Evolutionary conservation across 2,888 invertebrate genomes (phyloP), one percentile per base, ranked within the genome.

Genomic region (Tetragonisca angustula): DNA sequence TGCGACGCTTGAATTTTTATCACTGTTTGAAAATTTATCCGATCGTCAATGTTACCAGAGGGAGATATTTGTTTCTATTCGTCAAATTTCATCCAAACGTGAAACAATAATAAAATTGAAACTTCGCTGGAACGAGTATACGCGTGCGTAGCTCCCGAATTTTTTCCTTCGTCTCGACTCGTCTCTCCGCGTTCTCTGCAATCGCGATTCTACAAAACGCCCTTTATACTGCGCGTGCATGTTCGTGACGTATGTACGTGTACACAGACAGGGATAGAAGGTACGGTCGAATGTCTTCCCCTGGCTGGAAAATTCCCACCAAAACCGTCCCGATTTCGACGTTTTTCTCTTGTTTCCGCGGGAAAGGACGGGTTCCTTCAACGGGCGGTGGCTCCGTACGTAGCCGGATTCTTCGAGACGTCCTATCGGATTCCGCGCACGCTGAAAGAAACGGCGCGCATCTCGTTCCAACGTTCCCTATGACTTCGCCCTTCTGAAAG

Each of bases 371-470:
- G 65, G 36, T 9, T 54, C 70, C 56, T 54, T 64, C 36, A 50
- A 17, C 24, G 19, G 17, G 52, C 32, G 52, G 32, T 49, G 43
- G 54, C 76, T 62, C 61, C 67, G 70, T 36, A 61, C 69, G 73
- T 76, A 68, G 24, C 61, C 36, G 79, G 79, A 87, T 87, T 84
- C 87, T 67, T 67, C 71, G 61, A 59, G 67, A 78, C 82, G 76
- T 86, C 87, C 85, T 85, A 86, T 87, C 86, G 86, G 86, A 87
- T 87, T 87, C 87, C 86, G 74, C 56, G 82, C 84, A 84, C 86
- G 84, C 61, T 70, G 82, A 85, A 76, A 82, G 84, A 87, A 84
- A 76, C 85, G 85, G 36, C 54, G 76, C 79, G 74, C 75, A 68
- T 79, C 84, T 76, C 61, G 72, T 69, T 61, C 72, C 78, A 17